Percentiles rank a stretch among this genome's conserved stretches.
phyloP scores from a whole-genome alignment of 2,888 invertebrate genomes.

The Lucinisca nassula region DNA sequence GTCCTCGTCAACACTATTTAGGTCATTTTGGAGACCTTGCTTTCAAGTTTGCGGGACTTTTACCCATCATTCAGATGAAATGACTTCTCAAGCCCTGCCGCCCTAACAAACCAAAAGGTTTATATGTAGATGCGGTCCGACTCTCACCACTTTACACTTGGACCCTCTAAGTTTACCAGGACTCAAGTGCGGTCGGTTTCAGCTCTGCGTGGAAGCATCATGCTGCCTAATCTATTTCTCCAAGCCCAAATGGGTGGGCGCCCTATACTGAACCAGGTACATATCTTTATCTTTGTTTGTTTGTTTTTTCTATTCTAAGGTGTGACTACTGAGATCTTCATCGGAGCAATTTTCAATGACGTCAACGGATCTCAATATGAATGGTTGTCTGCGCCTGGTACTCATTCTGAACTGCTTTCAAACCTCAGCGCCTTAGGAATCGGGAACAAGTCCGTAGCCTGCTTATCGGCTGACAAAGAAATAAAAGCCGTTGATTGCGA shows the following conservation, averaged over 20 bases:
- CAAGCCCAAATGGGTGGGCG: no score
- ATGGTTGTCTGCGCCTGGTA: constrained; percentile 48
- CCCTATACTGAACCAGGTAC: neutral
- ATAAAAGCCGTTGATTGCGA: neutral
- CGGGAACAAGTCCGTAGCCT: neutral
- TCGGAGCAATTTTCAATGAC: constrained; percentile 37
- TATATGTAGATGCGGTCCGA: neutral
- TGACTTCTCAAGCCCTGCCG: no score
- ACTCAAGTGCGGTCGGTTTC: no score
- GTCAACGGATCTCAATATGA: constrained; percentile 41
- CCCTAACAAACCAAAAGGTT: no score
- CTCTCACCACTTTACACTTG: neutral
- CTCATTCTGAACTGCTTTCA: constrained; percentile 13
- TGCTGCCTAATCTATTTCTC: neutral
- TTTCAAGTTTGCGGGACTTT: no score
- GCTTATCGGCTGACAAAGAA: neutral
- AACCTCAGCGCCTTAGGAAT: neutral
- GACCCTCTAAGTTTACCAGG: no score
- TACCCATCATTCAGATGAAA: no score
- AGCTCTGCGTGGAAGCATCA: neutral
- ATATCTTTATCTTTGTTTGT: neutral
- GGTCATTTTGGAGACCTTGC: no score
- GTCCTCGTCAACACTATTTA: no score
- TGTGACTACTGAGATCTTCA: constrained; percentile 25
- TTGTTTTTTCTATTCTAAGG: neutral